Conservation (phyloP, 1,140 invertebrate species). For the Drosophila sechellia region DNA sequence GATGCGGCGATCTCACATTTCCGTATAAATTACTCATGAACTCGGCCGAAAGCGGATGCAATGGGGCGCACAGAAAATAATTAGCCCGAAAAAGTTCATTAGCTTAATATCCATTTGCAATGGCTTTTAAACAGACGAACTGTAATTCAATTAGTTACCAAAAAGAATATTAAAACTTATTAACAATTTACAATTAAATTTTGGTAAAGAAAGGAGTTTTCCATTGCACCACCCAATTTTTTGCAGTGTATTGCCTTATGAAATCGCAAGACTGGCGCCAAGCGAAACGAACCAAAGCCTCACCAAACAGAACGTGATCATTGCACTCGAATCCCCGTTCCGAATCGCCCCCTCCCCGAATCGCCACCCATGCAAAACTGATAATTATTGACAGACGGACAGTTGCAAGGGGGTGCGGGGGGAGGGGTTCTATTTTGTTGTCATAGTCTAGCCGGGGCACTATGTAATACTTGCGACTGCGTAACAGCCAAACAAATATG, state of each 20-base stretch:
- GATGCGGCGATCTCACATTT: constrained; percentile 54
- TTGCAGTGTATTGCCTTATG: not conserved
- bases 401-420: not conserved
- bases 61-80: not conserved
- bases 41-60: constrained; percentile 13
- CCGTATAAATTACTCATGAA: constrained; percentile 61
- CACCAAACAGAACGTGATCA: constrained; percentile 26
- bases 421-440: constrained; percentile 24
- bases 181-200: too few relatives aligned
- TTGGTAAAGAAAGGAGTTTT: too few relatives aligned
- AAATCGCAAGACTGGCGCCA: constrained; percentile 18
- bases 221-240: not conserved
- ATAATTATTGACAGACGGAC: constrained; percentile 57
- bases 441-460: constrained; percentile 40
- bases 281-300: constrained; percentile 4
- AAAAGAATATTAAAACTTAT: too few relatives aligned
- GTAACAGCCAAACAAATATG: constrained; percentile 37
- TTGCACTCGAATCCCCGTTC: constrained; percentile 27
- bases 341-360: not conserved
- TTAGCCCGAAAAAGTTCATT: not conserved
- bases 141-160: too few relatives aligned
- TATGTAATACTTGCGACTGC: constrained; percentile 35
- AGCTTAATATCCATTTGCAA: not conserved
- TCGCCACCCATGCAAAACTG: constrained; percentile 34
- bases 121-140: too few relatives aligned